Base-by-base conservation (phyloP, 2,888 invertebrate genomes). In the Orthosia incerta region DNA sequence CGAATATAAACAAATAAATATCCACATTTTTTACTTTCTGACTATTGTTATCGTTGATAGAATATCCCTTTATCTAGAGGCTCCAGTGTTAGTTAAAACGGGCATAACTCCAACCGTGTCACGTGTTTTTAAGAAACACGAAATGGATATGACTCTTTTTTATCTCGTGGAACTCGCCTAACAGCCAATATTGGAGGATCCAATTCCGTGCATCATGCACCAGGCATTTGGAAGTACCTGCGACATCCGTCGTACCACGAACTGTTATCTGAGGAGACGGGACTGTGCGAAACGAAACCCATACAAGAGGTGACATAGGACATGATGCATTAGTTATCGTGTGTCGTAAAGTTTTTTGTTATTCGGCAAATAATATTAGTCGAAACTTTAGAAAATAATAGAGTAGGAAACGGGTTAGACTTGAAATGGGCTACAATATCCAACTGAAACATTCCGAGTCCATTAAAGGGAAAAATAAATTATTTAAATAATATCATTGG, bases 201-300 rank as follows among this genome's bases (percentile, higher is more conserved):
- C 2, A 18, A 53, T 68, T 39, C 50, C 16, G 11, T 68, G 84
- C 74, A 80, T 80, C 74, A 80, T 68, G 75, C 51, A 55, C 15
- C 57, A 71, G 65, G 60, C 23, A 74, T 68, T 18, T 31, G 18
- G 51, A 74, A 74, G 56, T 82, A 71, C 71, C 79, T 71, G 70
- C 46, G 61, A 69, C 72, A 71, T 86, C 86, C 80, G 83, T 16
- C 48, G 45, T 85, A 66, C 75, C 48, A 51, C 15, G 80, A 79
- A 83, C 18, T 59, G 71, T 65, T 83, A 85, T 79, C 82, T 73
- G 3, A 53, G 67, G 13, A 59, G 48, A 60, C 31, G 68, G 67
- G n/a, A 23, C 68, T 61, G 46, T 61, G 83, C 59, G n/a, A 72
- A 78, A 63, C 64, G 4, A 31, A 12, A 23, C 50, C 51, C 61